Conservation (phyloP, 2,113 vertebrate genomes). For the Takifugu bimaculatus region DNA sequence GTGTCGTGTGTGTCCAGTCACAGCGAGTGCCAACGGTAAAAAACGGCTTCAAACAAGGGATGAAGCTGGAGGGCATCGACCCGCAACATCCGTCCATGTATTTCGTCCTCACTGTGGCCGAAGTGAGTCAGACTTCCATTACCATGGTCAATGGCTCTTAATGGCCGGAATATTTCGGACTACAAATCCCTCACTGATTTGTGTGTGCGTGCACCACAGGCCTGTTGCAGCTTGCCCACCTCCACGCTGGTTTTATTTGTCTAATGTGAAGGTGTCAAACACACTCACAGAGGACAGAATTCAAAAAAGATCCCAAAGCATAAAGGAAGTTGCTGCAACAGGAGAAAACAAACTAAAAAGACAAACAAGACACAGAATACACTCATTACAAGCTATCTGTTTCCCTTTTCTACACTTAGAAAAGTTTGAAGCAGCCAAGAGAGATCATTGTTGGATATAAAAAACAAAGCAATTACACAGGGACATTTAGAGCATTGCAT, state of each 20-base stretch:
- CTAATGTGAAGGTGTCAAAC: background rate
- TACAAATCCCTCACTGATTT: background rate
- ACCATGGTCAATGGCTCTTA: background rate
- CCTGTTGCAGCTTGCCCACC: background rate
- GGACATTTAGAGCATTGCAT: too few relatives aligned
- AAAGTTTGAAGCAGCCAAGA: too few relatives aligned
- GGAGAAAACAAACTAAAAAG: too few relatives aligned
- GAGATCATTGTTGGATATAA: too few relatives aligned
- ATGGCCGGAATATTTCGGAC: constrained; percentile 3
- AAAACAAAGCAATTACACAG: too few relatives aligned
- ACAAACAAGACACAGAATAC: too few relatives aligned
- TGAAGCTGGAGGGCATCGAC: constrained; percentile 97
- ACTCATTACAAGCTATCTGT: too few relatives aligned
- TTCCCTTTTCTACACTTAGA: too few relatives aligned
- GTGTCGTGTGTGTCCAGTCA: constrained; percentile 59
- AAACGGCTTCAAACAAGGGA: constrained; percentile 91
- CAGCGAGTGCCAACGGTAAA: constrained; percentile 81
- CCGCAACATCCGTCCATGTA: constrained; percentile 97
- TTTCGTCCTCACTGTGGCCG: constrained; percentile 93
- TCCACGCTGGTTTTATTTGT: background rate
- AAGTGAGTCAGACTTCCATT: constrained; percentile 75
- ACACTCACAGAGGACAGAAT: too few relatives aligned
- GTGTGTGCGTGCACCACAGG: background rate
- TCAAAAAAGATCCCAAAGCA: too few relatives aligned
- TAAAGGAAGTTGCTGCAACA: too few relatives aligned